Evolutionary conservation across 2,797 vertebrate species (phyloP), one percentile per base, ranked within the genome.

Genomic region (Etheostoma nigrum): DNA sequence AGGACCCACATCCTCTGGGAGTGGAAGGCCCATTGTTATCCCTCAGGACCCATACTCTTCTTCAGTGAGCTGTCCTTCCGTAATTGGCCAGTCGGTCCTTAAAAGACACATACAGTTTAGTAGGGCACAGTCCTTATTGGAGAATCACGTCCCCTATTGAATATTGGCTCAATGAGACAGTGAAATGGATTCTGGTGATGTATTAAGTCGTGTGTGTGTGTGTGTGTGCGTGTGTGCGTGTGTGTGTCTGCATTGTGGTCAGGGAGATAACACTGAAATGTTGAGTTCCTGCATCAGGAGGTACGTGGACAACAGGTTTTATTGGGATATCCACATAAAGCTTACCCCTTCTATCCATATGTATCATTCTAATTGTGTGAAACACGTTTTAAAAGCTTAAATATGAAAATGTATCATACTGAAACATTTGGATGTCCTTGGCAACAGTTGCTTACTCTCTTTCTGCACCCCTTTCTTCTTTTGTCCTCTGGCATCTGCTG

Each of bases 101-200:
- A 84, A 86, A 85, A 78, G 62, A 70, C 68, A 82, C 59, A 78
- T 63, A 59, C 59, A 54, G 52, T 84, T 84, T 84, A 84, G 79
- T 64, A 67, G 78, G 76, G 57, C 76, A 67, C 36, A 48, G 65
- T 70, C 62, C 53, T 68, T 83, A 74, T 76, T 64, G 62, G 77
- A 79, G 85, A 89, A 54, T 79, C 45, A 42, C 72, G 78, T 80
- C 61, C 74, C 55, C 68, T 77, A 70, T 40, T 36, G 57, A 65
- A 88, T 74, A 53, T 66, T 54, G 53, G 62, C 67, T 84, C 70
- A 62, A 59, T 40, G 61, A 80, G 83, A 85, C 72, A 74, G 69
- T 69, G 84, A 62, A 87, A 84, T 86, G 79, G 89, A 82, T 84
- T 86, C 77, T 76, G 14, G 13, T 77, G 72, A 81, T 82, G 86